Percentiles rank a stretch among this genome's conserved stretches.
phyloP scores from a whole-genome alignment of 2,113 vertebrate species.

The Sminthopsis crassicaudata region DNA sequence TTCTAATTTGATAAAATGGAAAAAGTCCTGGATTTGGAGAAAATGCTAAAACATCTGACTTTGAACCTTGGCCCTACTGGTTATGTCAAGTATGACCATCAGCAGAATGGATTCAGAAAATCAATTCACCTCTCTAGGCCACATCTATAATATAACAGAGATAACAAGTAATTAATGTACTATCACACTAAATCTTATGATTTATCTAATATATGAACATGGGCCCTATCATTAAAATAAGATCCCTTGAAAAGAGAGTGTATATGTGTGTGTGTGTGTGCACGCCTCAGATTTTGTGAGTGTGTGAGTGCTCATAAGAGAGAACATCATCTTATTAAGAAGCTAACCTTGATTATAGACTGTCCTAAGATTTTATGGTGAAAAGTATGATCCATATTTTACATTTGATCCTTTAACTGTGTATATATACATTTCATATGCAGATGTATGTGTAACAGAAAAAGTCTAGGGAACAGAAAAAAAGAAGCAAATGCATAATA shows the following conservation, averaged over 20 bases:
- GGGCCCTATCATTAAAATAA: not conserved
- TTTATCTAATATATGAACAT: not conserved
- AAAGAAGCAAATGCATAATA: not conserved
- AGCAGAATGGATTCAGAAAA: not conserved
- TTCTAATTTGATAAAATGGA: not conserved
- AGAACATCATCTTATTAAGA: not conserved
- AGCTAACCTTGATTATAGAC: not conserved
- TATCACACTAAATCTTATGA: not conserved
- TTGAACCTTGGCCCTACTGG: not conserved
- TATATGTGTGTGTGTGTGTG: too few species aligned
- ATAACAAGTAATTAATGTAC: not conserved
- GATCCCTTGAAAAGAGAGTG: not conserved
- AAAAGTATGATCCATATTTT: not conserved
- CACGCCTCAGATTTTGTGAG: too few species aligned
- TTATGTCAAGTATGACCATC: not conserved
- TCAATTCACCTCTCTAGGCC: not conserved
- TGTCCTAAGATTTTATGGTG: not conserved
- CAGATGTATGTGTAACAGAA: constrained; percentile 58
- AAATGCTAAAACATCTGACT: not conserved
- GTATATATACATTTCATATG: not conserved
- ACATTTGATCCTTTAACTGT: not conserved
- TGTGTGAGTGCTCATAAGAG: not conserved
- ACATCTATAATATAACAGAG: not conserved
- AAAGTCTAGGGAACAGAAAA: not conserved
- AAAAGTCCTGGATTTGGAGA: not conserved